Base-by-base conservation (phyloP, 2,113 vertebrate species). In the Machaerirhynchus nigripectus region DNA sequence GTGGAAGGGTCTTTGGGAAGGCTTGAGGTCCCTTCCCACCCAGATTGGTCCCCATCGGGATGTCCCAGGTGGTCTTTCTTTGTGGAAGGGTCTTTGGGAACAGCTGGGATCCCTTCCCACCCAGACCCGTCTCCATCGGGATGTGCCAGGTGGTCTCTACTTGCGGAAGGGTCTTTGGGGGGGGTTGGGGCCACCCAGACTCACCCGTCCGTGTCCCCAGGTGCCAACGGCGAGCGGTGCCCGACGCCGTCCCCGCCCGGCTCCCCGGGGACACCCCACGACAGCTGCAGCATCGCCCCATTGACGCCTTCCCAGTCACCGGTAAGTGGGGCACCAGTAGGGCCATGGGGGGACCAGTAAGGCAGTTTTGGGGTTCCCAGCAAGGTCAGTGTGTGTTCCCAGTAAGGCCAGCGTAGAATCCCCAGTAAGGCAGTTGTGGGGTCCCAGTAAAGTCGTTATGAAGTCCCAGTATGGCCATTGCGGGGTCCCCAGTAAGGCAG, bases 221-320 rank as follows among this genome's bases (percentile, higher is more conserved):
- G 96, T 94, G 95, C 97, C 65, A 97, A 69, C 4, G 68, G 98
- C 1, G 91, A 97, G 49, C 73, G 39, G n/a, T 98, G 98, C n/a
- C 97, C 67, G 0, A 98, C 98, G 0, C 98, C 98, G 0, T 99
- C 98, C 67, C 98, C 98, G 2, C 98, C 99, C 0, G 96, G 98
- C 71, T 98, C 98, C 44, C 98, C 98, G 0, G 98, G 97, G 46
- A 97, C 86, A 0, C 96, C 94, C 49, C 94, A 97, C 16, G 99
- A 98, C 33, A 99, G 99, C 96, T 99, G 99, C 93, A 98, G 97
- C 97, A 99, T 99, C 37, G 98, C 98, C 10, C 99, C 99, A 0
- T 97, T 99, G 95, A 99, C 99, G 0, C 99, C 99, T 3, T 99
- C 99, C 4, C 98, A 98, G 84, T 99, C 99, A 1, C 99, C 99